Percentiles rank a stretch among this genome's conserved stretches.
Conservation (phyloP, 2,113 vertebrate species). For the Salvelinus sp. region DNA sequence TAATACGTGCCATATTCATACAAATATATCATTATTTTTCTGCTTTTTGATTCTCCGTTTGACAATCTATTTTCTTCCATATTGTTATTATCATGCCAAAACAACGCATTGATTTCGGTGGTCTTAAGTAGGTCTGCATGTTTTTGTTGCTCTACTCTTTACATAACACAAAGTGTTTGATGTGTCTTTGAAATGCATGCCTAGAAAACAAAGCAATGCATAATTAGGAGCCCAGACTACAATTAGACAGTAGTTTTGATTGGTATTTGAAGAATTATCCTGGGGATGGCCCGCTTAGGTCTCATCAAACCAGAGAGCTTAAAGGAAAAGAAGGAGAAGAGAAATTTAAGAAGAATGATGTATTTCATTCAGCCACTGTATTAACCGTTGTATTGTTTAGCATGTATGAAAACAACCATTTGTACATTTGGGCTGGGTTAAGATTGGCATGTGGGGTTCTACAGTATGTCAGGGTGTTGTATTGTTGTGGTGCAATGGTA, state of each 20-base stretch:
- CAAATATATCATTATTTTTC: conserved; percentile 68
- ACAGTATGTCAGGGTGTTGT: neutral
- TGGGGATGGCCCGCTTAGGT: conserved; percentile 61
- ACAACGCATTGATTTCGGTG: conserved; percentile 70
- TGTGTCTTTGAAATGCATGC: conserved; percentile 67
- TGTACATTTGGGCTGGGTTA: neutral
- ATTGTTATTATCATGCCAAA: conserved; percentile 73
- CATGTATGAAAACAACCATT: neutral
- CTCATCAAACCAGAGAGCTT: conserved; percentile 38
- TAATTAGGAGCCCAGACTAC: conserved; percentile 70
- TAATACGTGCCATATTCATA: conserved; percentile 46
- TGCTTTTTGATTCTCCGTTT: conserved; percentile 60
- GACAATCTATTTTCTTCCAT: conserved; percentile 3
- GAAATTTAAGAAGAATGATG: neutral
- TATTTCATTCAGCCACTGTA: neutral
- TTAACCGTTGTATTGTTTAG: neutral
- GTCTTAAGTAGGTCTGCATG: conserved; percentile 59
- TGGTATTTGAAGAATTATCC: conserved; percentile 72
- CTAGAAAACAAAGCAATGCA: conserved; percentile 75
- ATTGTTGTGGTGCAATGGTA: neutral
- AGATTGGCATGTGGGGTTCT: neutral
- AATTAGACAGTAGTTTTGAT: conserved; percentile 73
- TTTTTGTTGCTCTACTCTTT: conserved; percentile 61
- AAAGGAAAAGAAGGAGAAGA: conserved; percentile 15
- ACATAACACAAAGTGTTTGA: conserved; percentile 73